These are phyloP conservation scores for Malthinus seriepunctatus DNA, from an alignment of 2,888 invertebrate genomes.

Conservation along the genomic window DNA sequence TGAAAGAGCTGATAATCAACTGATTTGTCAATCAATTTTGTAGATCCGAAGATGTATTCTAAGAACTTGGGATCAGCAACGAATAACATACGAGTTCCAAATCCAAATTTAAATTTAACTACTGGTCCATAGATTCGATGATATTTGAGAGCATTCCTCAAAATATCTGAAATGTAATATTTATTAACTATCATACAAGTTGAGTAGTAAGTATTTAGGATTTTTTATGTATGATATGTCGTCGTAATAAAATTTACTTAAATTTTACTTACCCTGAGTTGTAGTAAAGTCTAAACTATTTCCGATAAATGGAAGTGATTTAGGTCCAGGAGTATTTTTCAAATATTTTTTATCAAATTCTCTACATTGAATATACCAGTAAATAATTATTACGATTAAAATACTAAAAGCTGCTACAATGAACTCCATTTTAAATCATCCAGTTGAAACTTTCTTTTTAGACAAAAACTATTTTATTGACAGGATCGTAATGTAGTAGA, in stretches of 20 bases:
- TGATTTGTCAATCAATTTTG: conserved; percentile 44
- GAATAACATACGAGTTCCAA: conserved; percentile 15
- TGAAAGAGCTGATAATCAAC: conserved; percentile 44
- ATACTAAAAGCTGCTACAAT: too few species aligned
- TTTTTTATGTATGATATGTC: too few species aligned
- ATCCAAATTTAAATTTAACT: conserved; percentile 24
- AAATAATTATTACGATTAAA: not conserved
- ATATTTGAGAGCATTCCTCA: conserved; percentile 23
- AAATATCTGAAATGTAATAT: conserved; percentile 17
- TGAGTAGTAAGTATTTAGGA: too few species aligned
- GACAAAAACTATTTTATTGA: too few species aligned
- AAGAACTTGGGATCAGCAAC: conserved; percentile 32
- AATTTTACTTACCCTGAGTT: conserved; percentile 8
- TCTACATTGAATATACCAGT: not conserved
- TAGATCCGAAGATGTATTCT: conserved; percentile 40
- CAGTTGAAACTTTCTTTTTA: too few species aligned
- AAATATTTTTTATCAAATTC: not conserved
- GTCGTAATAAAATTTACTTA: too few species aligned
- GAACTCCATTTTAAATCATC: too few species aligned
- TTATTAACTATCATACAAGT: too few species aligned
- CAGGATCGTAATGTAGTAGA: too few species aligned
- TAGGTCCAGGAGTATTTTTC: conserved; percentile 39
- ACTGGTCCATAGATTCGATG: conserved; percentile 29
- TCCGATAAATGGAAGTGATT: conserved; percentile 37
- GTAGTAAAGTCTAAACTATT: conserved; percentile 6